Percentiles rank a stretch among this genome's conserved stretches.
phyloP scores from a whole-genome alignment of 2,113 vertebrate genomes.

The Anolis carolinensis region DNA sequence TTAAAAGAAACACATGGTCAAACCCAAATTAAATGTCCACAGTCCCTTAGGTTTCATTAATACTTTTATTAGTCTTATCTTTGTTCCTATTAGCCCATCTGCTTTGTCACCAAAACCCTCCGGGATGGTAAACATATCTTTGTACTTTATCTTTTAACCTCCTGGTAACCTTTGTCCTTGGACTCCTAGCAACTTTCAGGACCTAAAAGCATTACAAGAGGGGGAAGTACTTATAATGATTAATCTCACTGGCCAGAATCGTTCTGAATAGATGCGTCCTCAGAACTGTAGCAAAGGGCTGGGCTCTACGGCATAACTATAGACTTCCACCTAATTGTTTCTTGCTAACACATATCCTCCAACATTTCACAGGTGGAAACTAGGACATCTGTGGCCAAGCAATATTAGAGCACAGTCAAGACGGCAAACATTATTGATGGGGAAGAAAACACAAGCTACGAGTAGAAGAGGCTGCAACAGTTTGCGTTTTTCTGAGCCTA shows the following conservation, averaged over 20 bases:
- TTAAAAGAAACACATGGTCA: conserved; percentile 25
- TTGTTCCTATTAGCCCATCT: conserved; percentile 39
- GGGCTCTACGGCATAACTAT: background rate
- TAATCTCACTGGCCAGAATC: conserved; percentile 7
- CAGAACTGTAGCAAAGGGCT: background rate
- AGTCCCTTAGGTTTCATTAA: conserved; percentile 39
- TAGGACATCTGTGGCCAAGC: too few relatives aligned
- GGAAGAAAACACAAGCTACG: too few relatives aligned
- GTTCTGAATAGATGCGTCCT: conserved; percentile 6
- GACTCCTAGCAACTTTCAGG: conserved; percentile 68
- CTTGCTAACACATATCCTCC: background rate
- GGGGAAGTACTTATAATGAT: conserved; percentile 49
- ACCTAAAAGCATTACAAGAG: conserved; percentile 28
- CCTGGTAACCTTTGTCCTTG: conserved; percentile 65
- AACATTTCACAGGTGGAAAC: too few relatives aligned
- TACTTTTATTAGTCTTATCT: conserved; percentile 68
- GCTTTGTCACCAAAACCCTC: conserved; percentile 53
- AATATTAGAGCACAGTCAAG: too few relatives aligned
- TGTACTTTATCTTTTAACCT: conserved; percentile 71
- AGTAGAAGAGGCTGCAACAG: too few relatives aligned
- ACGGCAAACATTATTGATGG: too few relatives aligned
- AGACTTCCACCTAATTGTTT: background rate
- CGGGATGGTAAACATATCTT: conserved; percentile 70
- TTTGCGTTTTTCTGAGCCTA: too few relatives aligned
- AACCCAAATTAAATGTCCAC: conserved; percentile 44